Conservation (phyloP, 2,797 vertebrate species). For the Cottoperca gobio region DNA sequence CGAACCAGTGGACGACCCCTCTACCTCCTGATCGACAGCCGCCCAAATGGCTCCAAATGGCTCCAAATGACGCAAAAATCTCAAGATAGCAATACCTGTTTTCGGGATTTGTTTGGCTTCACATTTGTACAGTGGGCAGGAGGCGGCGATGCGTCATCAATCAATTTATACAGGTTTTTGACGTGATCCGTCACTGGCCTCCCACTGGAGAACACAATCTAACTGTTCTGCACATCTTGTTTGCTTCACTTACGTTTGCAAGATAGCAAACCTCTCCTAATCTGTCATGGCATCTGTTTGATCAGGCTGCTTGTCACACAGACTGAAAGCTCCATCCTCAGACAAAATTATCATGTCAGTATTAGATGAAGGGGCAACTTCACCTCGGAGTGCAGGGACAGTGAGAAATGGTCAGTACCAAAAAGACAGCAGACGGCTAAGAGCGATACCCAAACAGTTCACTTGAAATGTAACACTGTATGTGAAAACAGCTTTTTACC, state of each 20-base stretch:
- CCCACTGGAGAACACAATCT: background rate
- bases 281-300: conserved; percentile 62
- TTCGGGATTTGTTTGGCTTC: too few relatives aligned
- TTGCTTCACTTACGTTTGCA: conserved; percentile 49
- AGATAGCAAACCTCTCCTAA: conserved; percentile 57
- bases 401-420: background rate
- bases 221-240: conserved; percentile 38
- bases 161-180: too few relatives aligned
- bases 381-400: conserved; percentile 21
- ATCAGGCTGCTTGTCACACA: conserved; percentile 60
- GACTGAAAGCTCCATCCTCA: conserved; percentile 55
- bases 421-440: background rate
- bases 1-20: too few relatives aligned
- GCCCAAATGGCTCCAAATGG: too few relatives aligned
- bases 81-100: too few relatives aligned
- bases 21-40: too few relatives aligned
- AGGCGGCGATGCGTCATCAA: too few relatives aligned
- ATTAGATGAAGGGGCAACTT: conserved; percentile 44
- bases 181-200: conserved; percentile 8
- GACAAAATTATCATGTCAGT: conserved; percentile 59
- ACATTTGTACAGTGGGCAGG: too few relatives aligned
- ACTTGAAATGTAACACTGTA: background rate
- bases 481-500: background rate
- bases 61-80: too few relatives aligned
- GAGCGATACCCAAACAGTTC: background rate